Evolutionary conservation across 1,140 invertebrate genomes (phyloP).

Genomic region (Brachionus calyciflorus): DNA sequence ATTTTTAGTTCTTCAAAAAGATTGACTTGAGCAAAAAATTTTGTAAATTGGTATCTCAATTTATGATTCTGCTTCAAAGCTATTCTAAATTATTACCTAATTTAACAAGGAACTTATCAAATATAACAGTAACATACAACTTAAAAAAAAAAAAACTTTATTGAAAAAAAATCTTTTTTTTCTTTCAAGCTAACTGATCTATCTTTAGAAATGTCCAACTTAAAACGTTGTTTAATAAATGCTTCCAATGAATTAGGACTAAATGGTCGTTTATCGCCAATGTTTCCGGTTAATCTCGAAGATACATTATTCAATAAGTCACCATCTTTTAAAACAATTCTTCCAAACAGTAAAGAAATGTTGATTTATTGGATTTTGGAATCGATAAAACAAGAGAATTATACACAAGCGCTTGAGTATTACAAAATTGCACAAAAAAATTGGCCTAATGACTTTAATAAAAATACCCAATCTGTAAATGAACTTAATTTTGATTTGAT

Average conservation of each 20-base stretch:
- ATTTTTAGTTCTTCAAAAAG: conserved; percentile 32
- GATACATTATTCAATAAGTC: not conserved
- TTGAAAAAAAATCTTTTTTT: not conserved
- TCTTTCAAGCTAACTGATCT: not conserved
- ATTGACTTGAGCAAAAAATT: conserved; percentile 35
- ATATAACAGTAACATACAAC: conserved; percentile 13
- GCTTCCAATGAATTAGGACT: not conserved
- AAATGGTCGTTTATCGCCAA: conserved; percentile 21
- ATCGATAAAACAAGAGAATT: conserved; percentile 10
- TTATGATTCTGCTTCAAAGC: conserved; percentile 44
- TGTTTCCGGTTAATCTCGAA: conserved; percentile 26
- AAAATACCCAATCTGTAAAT: not conserved
- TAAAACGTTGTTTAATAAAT: not conserved
- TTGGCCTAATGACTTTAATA: conserved; percentile 29
- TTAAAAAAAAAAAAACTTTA: no score
- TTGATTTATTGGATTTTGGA: conserved; percentile 1
- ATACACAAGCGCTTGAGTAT: conserved; percentile 5
- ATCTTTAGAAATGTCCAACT: conserved; percentile 3
- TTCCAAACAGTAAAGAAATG: conserved; percentile 29
- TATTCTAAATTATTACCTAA: conserved; percentile 20
- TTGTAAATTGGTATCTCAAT: conserved; percentile 32
- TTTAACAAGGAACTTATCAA: conserved; percentile 17
- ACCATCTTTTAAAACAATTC: not conserved
- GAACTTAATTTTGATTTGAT: conserved; percentile 11
- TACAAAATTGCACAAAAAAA: conserved; percentile 34